Evolutionary conservation across 2,797 vertebrate genomes (phyloP), one percentile per base, ranked within the genome.

Genomic region (Dermochelys coriacea): DNA sequence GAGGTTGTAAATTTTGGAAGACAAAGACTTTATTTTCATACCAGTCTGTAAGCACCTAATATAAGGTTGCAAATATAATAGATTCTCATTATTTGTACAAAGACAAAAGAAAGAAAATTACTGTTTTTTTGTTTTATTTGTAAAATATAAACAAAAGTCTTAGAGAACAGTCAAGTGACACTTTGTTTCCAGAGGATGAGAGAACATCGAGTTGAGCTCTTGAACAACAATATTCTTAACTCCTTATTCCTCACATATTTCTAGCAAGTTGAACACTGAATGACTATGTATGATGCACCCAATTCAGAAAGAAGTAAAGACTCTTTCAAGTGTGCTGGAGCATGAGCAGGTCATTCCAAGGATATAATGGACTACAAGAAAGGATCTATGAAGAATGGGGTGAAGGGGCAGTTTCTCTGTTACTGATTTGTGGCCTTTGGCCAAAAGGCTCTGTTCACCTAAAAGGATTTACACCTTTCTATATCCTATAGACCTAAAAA

Each of bases 61-160:
- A 3, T 1, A 0, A 16, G 5, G 5, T 6, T 41, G 41, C 41
- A 41, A 47, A 47, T 34, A 50, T 34, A 50, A 9, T 51, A 50
- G 31, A 34, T 0, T 0, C 31, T 6, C 6, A 8, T 10, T 4
- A 15, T 47, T 21, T 47, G 3, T 8, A 37, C 51, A 75, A 79
- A 82, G 16, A 84, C n/a, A 27, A 11, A 68, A 51, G 29, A 45
- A 82, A 23, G 23, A 1, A 6, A 8, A 23, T 2, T 0, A 14
- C 49, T 45, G 16, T 31, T 11, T 45, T 61, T n/a, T 27, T 29
- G 15, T 29, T 57, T 49, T 23, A 12, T 1, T 51, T 79, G 15
- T 0, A 51, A 10, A 12, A 12, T 1, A 0, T 2, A 75, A 37
- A 34, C n/a, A 9, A 1, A 5, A 6, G 4, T 2, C 29, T 85